Conservation (phyloP, 1,140 invertebrate species). For the Euglossa dilemma region DNA sequence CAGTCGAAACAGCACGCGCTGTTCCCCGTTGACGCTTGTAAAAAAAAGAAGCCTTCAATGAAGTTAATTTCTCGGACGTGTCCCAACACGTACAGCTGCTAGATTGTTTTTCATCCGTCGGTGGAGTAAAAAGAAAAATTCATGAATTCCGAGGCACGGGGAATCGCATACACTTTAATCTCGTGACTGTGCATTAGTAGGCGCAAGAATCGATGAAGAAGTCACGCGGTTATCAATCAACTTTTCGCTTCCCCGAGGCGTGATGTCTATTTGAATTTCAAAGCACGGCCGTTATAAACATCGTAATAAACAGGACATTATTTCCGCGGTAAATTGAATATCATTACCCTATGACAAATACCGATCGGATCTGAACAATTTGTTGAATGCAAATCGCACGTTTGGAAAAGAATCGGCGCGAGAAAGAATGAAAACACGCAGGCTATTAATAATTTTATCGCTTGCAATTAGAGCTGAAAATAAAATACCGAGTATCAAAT, state of each 20-base stretch:
- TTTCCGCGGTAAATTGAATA: slow-evolving; percentile 28
- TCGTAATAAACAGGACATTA: slow-evolving; percentile 13
- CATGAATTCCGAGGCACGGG: background rate
- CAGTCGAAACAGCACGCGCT: background rate
- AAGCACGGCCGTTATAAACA: slow-evolving; percentile 6
- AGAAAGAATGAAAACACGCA: background rate
- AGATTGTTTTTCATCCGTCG: background rate
- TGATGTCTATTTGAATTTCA: slow-evolving; percentile 41
- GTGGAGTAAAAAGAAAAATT: background rate
- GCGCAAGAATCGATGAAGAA: slow-evolving; percentile 1
- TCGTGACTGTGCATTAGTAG: background rate
- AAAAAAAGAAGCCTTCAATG: background rate
- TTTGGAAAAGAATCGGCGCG: background rate
- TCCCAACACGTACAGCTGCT: background rate
- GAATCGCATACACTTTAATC: background rate
- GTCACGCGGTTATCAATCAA: slow-evolving; percentile 4
- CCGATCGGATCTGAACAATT: slow-evolving; percentile 3
- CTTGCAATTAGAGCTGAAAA: background rate
- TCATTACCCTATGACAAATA: slow-evolving; percentile 2
- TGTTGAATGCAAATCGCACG: background rate
- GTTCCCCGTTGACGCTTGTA: background rate
- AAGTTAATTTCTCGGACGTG: background rate
- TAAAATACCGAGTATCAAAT: background rate
- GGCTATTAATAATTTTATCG: background rate
- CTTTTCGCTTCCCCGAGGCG: background rate